These are phyloP conservation scores for Ciona savignyi DNA, from an alignment of 23 tunicate genomes.

Conservation along the genomic window DNA sequence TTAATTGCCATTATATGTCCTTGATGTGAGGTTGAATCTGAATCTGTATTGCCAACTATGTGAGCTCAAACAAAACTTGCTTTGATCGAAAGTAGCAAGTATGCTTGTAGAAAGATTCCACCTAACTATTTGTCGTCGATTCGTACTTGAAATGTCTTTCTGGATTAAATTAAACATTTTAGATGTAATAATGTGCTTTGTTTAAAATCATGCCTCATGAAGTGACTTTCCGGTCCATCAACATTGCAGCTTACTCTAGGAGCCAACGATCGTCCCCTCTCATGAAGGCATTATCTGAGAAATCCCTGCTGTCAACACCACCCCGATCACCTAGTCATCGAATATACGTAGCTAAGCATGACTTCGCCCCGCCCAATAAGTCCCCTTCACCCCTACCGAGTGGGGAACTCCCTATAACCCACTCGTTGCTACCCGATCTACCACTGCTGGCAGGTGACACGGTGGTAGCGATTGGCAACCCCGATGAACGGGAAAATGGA, in stretches of 20 bases:
- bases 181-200: too few relatives aligned
- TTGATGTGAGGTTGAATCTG: too few relatives aligned
- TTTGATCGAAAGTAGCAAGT: too few relatives aligned
- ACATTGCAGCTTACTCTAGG: not conserved
- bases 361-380: constrained; percentile 39
- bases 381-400: constrained; percentile 4
- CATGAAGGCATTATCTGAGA: constrained; percentile 18
- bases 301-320: constrained; percentile 6
- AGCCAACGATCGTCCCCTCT: constrained; percentile 10
- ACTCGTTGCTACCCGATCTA: constrained; percentile 53
- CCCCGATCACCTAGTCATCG: constrained; percentile 41
- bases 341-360: constrained; percentile 65
- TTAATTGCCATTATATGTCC: not conserved
- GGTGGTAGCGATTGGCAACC: constrained; percentile 75
- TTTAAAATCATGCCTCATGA: too few relatives aligned
- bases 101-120: too few relatives aligned
- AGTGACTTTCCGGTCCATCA: too few relatives aligned
- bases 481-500: constrained; percentile 70
- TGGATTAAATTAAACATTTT: too few relatives aligned
- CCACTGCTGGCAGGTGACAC: constrained; percentile 67
- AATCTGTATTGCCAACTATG: too few relatives aligned
- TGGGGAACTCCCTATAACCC: constrained; percentile 18
- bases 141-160: not conserved
- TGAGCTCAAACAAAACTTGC: too few relatives aligned
- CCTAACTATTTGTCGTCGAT: not conserved